Evolutionary conservation across 2,797 vertebrate genomes (phyloP).

Genomic region (Coluber constrictor): DNA sequence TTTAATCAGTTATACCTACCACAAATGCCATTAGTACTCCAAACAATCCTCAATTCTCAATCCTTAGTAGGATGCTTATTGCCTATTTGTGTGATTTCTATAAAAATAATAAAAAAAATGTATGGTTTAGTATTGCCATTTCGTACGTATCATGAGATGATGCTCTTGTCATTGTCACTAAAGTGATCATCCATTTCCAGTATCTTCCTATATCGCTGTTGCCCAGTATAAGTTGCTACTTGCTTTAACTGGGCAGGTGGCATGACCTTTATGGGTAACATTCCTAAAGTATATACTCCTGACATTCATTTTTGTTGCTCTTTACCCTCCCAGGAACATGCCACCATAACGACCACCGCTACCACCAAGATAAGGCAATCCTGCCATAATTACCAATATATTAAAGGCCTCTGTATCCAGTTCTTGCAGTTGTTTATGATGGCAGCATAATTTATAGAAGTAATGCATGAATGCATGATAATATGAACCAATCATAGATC

Average conservation of each 20-base stretch:
- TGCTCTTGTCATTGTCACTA: background rate
- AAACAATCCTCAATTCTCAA: background rate
- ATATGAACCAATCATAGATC: background rate
- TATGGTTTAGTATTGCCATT: background rate
- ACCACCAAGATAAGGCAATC: background rate
- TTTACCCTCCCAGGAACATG: background rate
- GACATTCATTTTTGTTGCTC: background rate
- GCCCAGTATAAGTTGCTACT: background rate
- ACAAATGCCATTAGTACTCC: background rate
- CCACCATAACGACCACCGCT: background rate
- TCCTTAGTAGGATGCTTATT: background rate
- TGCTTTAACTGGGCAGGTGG: background rate
- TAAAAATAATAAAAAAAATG: background rate
- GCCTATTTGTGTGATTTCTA: background rate
- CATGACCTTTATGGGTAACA: background rate
- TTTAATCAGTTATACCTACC: background rate
- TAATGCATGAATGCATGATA: background rate
- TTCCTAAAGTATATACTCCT: background rate
- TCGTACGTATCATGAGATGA: background rate
- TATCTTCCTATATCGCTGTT: background rate
- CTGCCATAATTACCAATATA: background rate
- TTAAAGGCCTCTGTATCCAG: background rate
- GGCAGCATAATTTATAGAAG: background rate
- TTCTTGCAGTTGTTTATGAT: background rate
- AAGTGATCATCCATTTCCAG: background rate